Conservation (phyloP, 64 coral and sea anemone species). For the Pocillopora verrucosa region DNA sequence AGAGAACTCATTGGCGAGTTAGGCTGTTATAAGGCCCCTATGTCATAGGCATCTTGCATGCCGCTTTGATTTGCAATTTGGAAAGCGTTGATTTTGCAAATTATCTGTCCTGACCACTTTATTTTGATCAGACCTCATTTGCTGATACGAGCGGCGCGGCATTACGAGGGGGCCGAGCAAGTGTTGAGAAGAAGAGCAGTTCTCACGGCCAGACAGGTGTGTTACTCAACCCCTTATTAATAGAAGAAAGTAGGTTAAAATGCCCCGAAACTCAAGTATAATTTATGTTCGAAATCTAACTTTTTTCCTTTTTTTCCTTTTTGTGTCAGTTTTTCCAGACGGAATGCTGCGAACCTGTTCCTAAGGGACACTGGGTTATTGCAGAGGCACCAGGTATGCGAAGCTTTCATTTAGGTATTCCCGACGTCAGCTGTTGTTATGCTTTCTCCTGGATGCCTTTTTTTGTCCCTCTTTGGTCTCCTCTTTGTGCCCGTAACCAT, state of each 20-base stretch:
- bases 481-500: too few relatives aligned
- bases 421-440: neutral
- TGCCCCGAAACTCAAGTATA: too few relatives aligned
- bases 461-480: too few relatives aligned
- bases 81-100: too few relatives aligned
- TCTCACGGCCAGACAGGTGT: constrained; percentile 73
- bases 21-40: too few relatives aligned
- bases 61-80: too few relatives aligned
- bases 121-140: constrained; percentile 64
- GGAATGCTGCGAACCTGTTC: constrained; percentile 23
- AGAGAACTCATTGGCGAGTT: too few relatives aligned
- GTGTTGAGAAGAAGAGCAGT: constrained; percentile 89
- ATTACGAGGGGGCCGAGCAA: constrained; percentile 96
- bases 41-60: too few relatives aligned
- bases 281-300: neutral
- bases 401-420: neutral
- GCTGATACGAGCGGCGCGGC: constrained; percentile 88
- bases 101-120: too few relatives aligned
- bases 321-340: constrained; percentile 72
- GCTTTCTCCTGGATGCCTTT: neutral
- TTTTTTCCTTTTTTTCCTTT: neutral
- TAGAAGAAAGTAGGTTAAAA: too few relatives aligned
- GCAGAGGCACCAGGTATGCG: constrained; percentile 87
- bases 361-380: constrained; percentile 81
- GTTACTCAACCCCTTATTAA: neutral